A percentile compares a stretch with the other conserved stretches of the same genome.
Evolutionary conservation across 2,113 vertebrate genomes (phyloP).

Genomic region (Mesembrinibis cayennensis): DNA sequence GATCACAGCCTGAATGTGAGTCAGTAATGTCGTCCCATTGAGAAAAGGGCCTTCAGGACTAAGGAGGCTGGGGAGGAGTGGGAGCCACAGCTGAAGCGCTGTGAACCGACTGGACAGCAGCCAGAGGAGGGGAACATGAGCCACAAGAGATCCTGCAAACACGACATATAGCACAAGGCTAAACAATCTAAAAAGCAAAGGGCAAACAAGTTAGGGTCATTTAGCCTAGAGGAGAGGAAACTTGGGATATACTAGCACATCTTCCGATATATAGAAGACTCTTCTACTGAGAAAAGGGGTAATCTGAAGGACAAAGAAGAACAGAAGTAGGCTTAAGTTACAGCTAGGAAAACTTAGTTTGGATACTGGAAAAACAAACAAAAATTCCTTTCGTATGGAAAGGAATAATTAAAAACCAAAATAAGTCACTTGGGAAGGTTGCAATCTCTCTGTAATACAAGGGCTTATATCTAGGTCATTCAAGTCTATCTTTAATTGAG

Average conservation of each 20-base stretch:
- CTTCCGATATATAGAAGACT: not conserved
- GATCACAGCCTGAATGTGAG: not conserved
- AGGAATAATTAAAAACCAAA: not conserved
- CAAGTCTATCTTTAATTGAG: slow-evolving; percentile 20
- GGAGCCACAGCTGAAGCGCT: not conserved
- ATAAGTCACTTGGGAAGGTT: not conserved
- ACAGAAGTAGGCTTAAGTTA: not conserved
- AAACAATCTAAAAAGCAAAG: not conserved
- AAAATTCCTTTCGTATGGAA: not conserved
- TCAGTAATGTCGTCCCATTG: not conserved
- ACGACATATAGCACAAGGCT: not conserved
- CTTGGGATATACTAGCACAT: not conserved
- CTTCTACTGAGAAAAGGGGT: not conserved
- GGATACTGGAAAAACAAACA: not conserved
- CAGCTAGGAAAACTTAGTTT: not conserved
- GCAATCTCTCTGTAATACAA: not conserved
- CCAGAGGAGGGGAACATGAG: not conserved
- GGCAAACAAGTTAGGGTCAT: not conserved
- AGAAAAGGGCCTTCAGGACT: not conserved
- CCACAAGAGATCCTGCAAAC: not conserved
- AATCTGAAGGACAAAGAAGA: not conserved
- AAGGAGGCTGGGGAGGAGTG: not conserved
- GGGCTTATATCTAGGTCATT: slow-evolving; percentile 38
- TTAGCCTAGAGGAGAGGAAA: not conserved
- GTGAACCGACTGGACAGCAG: not conserved